A percentile compares a stretch with the other conserved stretches of the same genome.
These are phyloP conservation scores for Eurytoma adleriae DNA, from an alignment of 2,888 invertebrate genomes.

Conservation along the genomic window DNA sequence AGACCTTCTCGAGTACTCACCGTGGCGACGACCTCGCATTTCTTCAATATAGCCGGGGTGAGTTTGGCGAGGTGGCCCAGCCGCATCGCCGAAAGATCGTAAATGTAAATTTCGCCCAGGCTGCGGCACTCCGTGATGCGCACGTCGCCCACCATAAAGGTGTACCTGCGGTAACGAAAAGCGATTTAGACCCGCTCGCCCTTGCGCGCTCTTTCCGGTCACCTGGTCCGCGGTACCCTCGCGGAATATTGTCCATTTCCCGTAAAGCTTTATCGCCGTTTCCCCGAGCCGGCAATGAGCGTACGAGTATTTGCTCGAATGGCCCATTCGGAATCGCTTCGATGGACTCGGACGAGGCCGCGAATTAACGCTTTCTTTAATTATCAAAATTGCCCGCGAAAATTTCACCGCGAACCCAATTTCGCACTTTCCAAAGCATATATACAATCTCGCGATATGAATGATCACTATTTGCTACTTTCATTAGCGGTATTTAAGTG, in stretches of 20 bases:
- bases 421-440: too few species aligned
- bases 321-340: conserved; percentile 1
- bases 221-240: background rate
- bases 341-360: background rate
- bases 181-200: conserved; percentile 28
- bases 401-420: background rate
- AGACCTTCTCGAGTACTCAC: conserved; percentile 63
- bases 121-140: conserved; percentile 71
- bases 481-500: background rate
- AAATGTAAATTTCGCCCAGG: conserved; percentile 74
- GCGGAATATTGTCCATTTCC: conserved; percentile 41
- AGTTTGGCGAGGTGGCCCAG: conserved; percentile 72
- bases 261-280: conserved; percentile 49
- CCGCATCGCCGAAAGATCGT: conserved; percentile 70
- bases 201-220: background rate
- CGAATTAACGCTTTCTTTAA: conserved; percentile 46
- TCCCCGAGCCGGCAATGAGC: conserved; percentile 2
- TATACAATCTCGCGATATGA: background rate
- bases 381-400: conserved; percentile 10
- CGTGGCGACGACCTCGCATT: conserved; percentile 77
- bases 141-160: conserved; percentile 74
- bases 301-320: background rate
- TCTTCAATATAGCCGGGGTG: conserved; percentile 74
- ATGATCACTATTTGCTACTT: background rate
- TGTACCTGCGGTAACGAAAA: conserved; percentile 66